phyloP scores from a whole-genome alignment of 1,140 invertebrate genomes.

The Dendrolimus punctatus region DNA sequence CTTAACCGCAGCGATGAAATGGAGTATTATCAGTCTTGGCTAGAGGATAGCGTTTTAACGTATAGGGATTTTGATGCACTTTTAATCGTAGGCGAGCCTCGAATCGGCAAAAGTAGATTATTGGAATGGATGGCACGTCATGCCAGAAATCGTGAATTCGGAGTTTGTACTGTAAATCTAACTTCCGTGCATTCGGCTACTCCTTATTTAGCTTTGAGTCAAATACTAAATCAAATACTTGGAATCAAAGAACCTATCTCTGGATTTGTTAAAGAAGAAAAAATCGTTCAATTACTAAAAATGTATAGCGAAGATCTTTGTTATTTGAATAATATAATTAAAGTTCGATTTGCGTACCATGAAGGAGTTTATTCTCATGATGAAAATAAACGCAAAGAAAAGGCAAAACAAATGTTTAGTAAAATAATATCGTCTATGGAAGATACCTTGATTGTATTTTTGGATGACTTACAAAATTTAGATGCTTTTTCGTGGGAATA shows the following conservation, averaged over 20 bases:
- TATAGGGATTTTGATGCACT: constrained; percentile 54
- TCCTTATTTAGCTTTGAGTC: constrained; percentile 56
- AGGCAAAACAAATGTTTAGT: constrained; percentile 44
- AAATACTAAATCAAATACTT: constrained; percentile 58
- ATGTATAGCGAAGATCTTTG: constrained; percentile 52
- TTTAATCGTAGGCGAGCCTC: constrained; percentile 52
- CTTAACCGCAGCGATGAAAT: constrained; percentile 58
- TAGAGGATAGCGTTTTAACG: constrained; percentile 29
- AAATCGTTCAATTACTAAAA: constrained; percentile 47
- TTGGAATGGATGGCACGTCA: constrained; percentile 52
- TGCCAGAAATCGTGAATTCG: constrained; percentile 32
- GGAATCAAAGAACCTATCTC: constrained; percentile 37
- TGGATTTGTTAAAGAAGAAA: constrained; percentile 58
- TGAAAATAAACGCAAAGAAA: constrained; percentile 41
- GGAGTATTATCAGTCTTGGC: constrained; percentile 52
- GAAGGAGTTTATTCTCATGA: constrained; percentile 37
- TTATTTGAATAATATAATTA: constrained; percentile 57
- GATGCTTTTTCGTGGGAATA: constrained; percentile 55
- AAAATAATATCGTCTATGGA: constrained; percentile 36
- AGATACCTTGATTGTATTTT: constrained; percentile 40
- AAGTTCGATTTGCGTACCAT: constrained; percentile 55
- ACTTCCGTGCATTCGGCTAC: constrained; percentile 59
- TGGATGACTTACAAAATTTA: constrained; percentile 60
- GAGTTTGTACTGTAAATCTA: constrained; percentile 37
- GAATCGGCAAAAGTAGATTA: constrained; percentile 63